These are phyloP conservation scores for Gallinago undulata DNA, from an alignment of 2,113 vertebrate genomes.

Conservation along the genomic window DNA sequence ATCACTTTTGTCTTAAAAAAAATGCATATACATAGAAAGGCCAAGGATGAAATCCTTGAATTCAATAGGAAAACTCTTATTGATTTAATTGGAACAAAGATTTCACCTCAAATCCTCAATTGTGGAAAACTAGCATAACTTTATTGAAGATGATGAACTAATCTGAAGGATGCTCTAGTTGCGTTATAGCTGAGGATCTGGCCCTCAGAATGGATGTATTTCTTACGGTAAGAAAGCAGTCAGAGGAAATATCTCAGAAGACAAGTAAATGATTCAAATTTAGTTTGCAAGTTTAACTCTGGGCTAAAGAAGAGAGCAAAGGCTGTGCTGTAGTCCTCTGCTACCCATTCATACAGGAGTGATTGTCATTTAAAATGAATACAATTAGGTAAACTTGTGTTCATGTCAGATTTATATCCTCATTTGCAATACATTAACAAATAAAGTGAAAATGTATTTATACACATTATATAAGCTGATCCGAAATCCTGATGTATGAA, in stretches of 20 bases:
- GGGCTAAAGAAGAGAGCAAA: not conserved
- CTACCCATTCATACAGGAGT: not conserved
- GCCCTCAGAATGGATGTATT: not conserved
- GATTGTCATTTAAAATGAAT: conserved; percentile 5
- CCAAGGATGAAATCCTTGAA: not conserved
- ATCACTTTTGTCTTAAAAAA: conserved; percentile 42
- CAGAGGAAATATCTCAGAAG: conserved; percentile 1
- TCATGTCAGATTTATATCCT: conserved; percentile 1
- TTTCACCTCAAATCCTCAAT: conserved; percentile 8
- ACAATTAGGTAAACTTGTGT: conserved; percentile 9
- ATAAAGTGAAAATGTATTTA: conserved; percentile 43
- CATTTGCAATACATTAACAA: conserved; percentile 42
- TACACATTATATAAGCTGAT: conserved; percentile 15
- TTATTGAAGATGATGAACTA: not conserved
- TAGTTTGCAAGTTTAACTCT: conserved; percentile 6
- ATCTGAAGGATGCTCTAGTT: not conserved
- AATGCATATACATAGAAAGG: not conserved
- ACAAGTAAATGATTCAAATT: conserved; percentile 21
- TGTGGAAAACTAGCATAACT: not conserved
- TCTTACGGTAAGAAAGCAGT: not conserved
- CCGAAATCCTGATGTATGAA: conserved; percentile 11
- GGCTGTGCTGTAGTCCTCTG: not conserved
- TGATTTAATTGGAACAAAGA: conserved; percentile 37
- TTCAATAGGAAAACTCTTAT: conserved; percentile 4
- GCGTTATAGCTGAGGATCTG: conserved; percentile 6